Evolutionary conservation across 2,888 invertebrate genomes (phyloP).

Genomic region (Dendrolimus houi): DNA sequence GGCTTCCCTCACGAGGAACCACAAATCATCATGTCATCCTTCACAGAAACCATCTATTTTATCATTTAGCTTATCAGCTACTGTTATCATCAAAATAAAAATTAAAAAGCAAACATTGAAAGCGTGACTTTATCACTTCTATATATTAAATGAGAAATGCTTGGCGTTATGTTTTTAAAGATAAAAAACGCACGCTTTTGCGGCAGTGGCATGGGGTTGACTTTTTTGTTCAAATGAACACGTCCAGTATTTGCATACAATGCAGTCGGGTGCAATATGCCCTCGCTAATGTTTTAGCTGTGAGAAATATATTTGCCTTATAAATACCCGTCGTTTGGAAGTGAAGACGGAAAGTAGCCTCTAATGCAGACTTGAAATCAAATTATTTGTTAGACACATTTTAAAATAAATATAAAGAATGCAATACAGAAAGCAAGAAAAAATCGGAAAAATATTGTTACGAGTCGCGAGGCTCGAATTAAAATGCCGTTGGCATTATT

Average conservation of each 20-base stretch:
- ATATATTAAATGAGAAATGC: constrained; percentile 26
- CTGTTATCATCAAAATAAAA: constrained; percentile 8
- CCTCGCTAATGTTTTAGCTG: constrained; percentile 40
- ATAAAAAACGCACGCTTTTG: constrained; percentile 18
- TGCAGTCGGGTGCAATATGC: constrained; percentile 63
- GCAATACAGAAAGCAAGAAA: no score
- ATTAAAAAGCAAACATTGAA: constrained; percentile 17
- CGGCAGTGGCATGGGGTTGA: constrained; percentile 15
- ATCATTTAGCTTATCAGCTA: no score
- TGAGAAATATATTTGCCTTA: constrained; percentile 13
- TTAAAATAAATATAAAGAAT: no score
- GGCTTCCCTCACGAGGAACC: no score
- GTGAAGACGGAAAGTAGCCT: no score
- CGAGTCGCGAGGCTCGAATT: no score
- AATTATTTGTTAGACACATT: no score
- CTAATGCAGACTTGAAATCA: no score
- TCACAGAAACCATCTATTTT: no score
- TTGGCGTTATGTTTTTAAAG: constrained; percentile 21
- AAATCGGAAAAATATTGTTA: no score
- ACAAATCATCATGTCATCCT: no score
- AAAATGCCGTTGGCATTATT: no score
- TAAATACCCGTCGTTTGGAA: neutral
- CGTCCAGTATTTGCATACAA: constrained; percentile 70
- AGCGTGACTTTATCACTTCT: constrained; percentile 31
- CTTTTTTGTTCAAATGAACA: constrained; percentile 61